Percentiles rank a stretch among this genome's conserved stretches.
phyloP scores from a whole-genome alignment of 2,113 vertebrate species.

The Cyanoliseus patagonus region DNA sequence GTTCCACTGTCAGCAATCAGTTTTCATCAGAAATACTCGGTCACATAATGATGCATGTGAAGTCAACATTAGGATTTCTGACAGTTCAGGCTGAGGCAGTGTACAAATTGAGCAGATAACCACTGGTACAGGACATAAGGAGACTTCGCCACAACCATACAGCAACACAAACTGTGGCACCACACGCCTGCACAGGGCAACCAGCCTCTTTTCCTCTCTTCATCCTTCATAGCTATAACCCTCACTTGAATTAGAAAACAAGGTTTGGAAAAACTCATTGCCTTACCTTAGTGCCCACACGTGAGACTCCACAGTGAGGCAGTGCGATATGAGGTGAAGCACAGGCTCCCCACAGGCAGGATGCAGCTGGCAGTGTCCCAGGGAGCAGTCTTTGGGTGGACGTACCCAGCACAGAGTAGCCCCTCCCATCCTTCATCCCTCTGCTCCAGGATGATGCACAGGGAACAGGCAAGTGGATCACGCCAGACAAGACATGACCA shows the following conservation, averaged over 20 bases:
- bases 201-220: rapidly evolving
- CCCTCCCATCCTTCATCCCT: not conserved
- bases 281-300: not conserved
- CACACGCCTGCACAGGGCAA: not conserved
- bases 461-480: not conserved
- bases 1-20: not conserved
- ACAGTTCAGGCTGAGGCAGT: not conserved
- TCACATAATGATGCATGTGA: not conserved
- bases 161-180: not conserved
- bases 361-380: rapidly evolving
- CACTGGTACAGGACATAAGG: not conserved
- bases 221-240: not conserved
- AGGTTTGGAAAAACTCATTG: not conserved
- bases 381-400: not conserved
- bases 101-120: not conserved
- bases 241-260: not conserved
- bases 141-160: rapidly evolving
- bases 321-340: rapidly evolving
- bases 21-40: not conserved
- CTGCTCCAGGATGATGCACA: not conserved
- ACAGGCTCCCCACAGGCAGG: rapidly evolving
- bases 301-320: rapidly evolving
- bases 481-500: rapidly evolving
- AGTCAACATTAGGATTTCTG: not conserved
- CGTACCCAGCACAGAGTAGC: not conserved